Percentiles rank a stretch among this genome's conserved stretches.
Conservation (phyloP, 2,888 invertebrate genomes). For the Drosophila tanythrix region DNA sequence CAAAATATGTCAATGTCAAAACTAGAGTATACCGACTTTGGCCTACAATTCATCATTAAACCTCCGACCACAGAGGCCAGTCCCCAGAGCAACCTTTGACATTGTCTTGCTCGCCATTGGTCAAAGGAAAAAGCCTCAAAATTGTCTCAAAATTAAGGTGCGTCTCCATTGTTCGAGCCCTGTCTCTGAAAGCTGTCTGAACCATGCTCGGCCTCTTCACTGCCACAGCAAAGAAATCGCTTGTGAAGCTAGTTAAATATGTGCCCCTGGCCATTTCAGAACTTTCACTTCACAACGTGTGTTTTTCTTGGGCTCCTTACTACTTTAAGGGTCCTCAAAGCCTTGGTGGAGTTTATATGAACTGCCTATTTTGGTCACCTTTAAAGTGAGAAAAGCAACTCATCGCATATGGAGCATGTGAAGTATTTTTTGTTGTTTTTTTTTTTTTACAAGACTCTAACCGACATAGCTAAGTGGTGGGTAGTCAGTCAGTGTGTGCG, state of each 20-base stretch:
- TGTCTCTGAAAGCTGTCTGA: conserved; percentile 32
- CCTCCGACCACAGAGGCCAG: conserved; percentile 31
- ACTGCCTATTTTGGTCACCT: conserved; percentile 57
- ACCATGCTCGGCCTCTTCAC: conserved; percentile 31
- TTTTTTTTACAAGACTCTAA: conserved; percentile 27
- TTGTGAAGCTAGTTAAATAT: conserved; percentile 75
- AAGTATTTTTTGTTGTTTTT: conserved; percentile 19
- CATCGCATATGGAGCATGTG: conserved; percentile 45
- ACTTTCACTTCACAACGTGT: conserved; percentile 43
- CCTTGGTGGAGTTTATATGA: conserved; percentile 35
- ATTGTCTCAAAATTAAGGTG: conserved; percentile 71
- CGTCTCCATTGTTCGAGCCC: conserved; percentile 41
- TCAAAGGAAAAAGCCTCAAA: conserved; percentile 52
- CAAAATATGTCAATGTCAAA: conserved; percentile 77
- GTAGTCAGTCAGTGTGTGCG: conserved; percentile 15
- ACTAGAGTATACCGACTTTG: conserved; percentile 57
- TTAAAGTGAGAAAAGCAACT: conserved; percentile 60
- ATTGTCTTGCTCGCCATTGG: conserved; percentile 50
- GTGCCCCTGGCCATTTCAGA: conserved; percentile 70
- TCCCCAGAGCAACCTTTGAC: conserved; percentile 55
- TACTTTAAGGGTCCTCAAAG: conserved; percentile 42
- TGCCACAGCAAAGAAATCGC: conserved; percentile 51
- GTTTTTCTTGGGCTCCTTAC: neutral
- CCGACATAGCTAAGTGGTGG: conserved; percentile 41
- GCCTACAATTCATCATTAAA: conserved; percentile 73